phyloP scores from a whole-genome alignment of 1,140 invertebrate species.

The Caenorhabditis latens region DNA sequence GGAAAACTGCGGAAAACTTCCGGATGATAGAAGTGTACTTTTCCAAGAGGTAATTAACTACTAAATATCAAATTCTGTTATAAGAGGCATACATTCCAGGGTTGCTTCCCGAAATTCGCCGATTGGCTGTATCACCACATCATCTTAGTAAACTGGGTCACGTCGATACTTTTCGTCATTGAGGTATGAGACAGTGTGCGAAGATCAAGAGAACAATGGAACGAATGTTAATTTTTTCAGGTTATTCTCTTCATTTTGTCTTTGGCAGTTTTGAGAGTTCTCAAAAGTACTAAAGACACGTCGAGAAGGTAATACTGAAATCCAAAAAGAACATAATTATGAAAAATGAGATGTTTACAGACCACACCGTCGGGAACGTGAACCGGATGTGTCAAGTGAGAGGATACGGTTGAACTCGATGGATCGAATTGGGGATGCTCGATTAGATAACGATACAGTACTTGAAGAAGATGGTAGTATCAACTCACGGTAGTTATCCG shows the following conservation, averaged over 20 bases:
- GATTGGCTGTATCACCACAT: slow-evolving; percentile 54
- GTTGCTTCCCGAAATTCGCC: slow-evolving; percentile 43
- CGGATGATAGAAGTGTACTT: slow-evolving; percentile 6
- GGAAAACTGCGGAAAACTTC: slow-evolving; percentile 19
- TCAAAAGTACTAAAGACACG: not conserved
- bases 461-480: not conserved
- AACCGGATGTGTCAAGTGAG: not conserved
- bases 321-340: not conserved
- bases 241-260: not conserved
- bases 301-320: not conserved
- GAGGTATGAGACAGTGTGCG: slow-evolving; percentile 4
- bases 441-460: not conserved
- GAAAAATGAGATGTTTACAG: not conserved
- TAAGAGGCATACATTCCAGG: not conserved
- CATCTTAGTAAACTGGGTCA: slow-evolving; percentile 40
- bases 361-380: not conserved
- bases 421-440: slow-evolving; percentile 50
- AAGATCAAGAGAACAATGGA: not conserved
- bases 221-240: not conserved
- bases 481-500: not conserved
- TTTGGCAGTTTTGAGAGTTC: not conserved
- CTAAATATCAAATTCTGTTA: too few species aligned
- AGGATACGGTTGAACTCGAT: slow-evolving; percentile 33
- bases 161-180: slow-evolving; percentile 13
- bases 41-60: not conserved